These are phyloP conservation scores for Scolopax rusticola DNA, from an alignment of 2,797 vertebrate species.

Conservation along the genomic window DNA sequence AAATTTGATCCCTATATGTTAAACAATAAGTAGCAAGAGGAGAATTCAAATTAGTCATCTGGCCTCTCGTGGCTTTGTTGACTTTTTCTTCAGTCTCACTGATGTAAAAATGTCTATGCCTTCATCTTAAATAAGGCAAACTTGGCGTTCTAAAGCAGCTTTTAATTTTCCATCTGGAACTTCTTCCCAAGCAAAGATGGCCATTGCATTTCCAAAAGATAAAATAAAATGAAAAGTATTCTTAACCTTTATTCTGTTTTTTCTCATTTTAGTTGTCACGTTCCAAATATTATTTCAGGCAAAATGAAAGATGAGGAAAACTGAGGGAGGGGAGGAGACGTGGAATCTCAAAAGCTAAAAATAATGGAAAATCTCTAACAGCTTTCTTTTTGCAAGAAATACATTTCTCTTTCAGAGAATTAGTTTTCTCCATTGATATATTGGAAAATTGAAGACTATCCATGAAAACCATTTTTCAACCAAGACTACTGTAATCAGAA, in stretches of 20 bases:
- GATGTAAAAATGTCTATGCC: neutral
- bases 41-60: neutral
- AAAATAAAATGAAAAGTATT: neutral
- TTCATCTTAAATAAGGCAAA: slow-evolving; percentile 7
- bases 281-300: neutral
- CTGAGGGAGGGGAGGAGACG: neutral
- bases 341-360: neutral
- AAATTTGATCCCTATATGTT: neutral
- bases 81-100: neutral
- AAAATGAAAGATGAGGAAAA: neutral
- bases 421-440: slow-evolving; percentile 6
- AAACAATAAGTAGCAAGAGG: neutral
- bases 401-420: neutral
- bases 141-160: neutral
- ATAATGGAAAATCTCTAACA: neutral
- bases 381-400: neutral
- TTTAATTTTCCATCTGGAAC: slow-evolving; percentile 16
- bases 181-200: neutral
- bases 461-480: slow-evolving; percentile 18
- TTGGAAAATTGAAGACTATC: slow-evolving; percentile 1
- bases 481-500: slow-evolving; percentile 9
- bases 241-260: neutral
- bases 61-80: neutral
- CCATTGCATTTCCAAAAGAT: neutral
- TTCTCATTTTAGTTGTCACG: neutral